Conservation (phyloP, 2,797 vertebrate genomes). For the Glyptemys insculpta region DNA sequence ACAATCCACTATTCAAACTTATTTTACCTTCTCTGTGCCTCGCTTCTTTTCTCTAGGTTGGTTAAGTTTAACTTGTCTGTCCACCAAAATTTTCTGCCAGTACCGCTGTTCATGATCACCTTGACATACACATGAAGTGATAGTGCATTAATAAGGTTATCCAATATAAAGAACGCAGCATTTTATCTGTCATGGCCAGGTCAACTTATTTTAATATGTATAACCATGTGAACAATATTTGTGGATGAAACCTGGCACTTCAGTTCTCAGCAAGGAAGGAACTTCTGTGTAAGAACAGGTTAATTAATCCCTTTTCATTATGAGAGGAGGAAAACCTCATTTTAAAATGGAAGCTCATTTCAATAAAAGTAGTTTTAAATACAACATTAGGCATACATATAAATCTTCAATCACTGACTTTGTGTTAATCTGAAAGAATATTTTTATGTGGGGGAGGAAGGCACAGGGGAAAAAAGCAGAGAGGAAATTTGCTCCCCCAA, state of each 20-base stretch:
- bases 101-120: constrained; percentile 96
- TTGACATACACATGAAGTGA: constrained; percentile 48
- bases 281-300: neutral
- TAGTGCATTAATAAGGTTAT: rapidly evolving
- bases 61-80: constrained; percentile 96
- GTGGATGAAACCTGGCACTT: neutral
- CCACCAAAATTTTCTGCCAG: constrained; percentile 99
- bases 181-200: neutral
- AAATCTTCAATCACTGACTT: neutral
- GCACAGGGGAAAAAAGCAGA: neutral
- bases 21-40: constrained; percentile 93
- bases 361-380: neutral
- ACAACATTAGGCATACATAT: neutral
- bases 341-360: neutral
- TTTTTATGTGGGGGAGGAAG: neutral
- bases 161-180: rapidly evolving
- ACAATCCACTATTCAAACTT: neutral
- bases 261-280: neutral
- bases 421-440: neutral
- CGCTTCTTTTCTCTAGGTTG: constrained; percentile 96
- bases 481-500: neutral
- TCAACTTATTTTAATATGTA: neutral
- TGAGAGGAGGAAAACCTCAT: neutral
- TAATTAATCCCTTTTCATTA: neutral
- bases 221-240: neutral